Percentiles rank a stretch among this genome's conserved stretches.
Evolutionary conservation across 2,888 invertebrate genomes (phyloP).

Genomic region (Dryocosmus kuriphilus): DNA sequence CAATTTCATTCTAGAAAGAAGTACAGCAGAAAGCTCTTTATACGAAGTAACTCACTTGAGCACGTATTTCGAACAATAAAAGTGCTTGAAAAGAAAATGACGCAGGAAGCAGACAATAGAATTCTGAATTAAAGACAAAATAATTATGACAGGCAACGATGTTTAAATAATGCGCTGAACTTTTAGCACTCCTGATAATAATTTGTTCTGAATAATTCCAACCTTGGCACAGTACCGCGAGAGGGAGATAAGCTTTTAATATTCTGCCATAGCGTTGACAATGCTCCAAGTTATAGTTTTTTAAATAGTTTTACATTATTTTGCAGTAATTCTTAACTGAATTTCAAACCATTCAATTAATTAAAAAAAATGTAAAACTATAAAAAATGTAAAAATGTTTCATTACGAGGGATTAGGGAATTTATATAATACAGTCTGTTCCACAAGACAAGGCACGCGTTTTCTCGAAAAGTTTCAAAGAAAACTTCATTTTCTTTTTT

Average conservation of each 20-base stretch:
- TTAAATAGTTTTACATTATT: no score
- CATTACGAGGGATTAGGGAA: no score
- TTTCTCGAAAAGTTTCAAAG: no score
- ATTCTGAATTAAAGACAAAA: constrained; percentile 8
- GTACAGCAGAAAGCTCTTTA: constrained; percentile 15
- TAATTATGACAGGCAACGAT: constrained; percentile 21
- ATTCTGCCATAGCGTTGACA: constrained; percentile 63
- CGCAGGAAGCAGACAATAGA: constrained; percentile 27
- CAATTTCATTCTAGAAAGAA: constrained; percentile 17
- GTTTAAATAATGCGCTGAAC: background rate
- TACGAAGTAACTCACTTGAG: constrained; percentile 27
- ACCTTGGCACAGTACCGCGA: constrained; percentile 47
- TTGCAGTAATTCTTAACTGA: no score
- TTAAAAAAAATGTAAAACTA: no score
- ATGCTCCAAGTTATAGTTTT: constrained; percentile 70
- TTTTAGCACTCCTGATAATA: constrained; percentile 13
- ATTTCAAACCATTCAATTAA: no score
- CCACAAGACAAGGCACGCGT: no score
- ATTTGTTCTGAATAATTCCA: constrained; percentile 26
- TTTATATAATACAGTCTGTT: no score
- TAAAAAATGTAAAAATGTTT: no score
- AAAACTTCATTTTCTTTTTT: no score
- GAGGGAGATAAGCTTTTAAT: constrained; percentile 71
- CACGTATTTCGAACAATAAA: constrained; percentile 31
- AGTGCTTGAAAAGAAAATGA: constrained; percentile 33